Conservation (phyloP, 30 jellyfish, hydroid and myxozoan genomes). For the Hydra vulgaris region DNA sequence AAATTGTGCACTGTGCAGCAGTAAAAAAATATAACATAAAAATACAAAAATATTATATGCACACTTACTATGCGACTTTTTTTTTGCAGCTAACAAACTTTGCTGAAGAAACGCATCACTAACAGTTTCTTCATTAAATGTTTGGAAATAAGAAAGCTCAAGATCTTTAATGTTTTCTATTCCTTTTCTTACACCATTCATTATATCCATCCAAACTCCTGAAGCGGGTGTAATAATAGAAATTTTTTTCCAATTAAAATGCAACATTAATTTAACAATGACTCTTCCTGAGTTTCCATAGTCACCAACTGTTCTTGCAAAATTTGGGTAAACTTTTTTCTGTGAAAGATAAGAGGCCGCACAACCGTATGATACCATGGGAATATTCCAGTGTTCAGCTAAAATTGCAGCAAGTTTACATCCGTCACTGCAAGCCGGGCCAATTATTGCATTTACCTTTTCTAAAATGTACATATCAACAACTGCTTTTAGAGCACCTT, state of each 20-base stretch:
- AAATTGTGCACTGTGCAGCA: too few species aligned
- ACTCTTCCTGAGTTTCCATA: constrained; percentile 62
- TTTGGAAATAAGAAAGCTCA: constrained; percentile 20
- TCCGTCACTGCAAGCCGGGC: constrained; percentile 88
- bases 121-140: constrained; percentile 7
- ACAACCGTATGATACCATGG: constrained; percentile 72
- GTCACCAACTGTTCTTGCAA: constrained; percentile 86
- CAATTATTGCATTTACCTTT: constrained; percentile 56
- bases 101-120: constrained; percentile 1
- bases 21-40: too few species aligned
- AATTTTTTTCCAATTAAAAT: constrained; percentile 52
- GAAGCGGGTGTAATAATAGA: constrained; percentile 63
- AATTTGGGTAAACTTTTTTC: constrained; percentile 45
- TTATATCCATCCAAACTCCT: constrained; percentile 52
- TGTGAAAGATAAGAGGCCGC: constrained; percentile 51
- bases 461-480: constrained; percentile 46
- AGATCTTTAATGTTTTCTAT: constrained; percentile 6
- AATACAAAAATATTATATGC: too few species aligned
- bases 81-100: constrained; percentile 4
- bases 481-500: constrained; percentile 42
- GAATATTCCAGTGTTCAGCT: constrained; percentile 76
- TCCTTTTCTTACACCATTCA: constrained; percentile 26
- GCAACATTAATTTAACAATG: constrained; percentile 49
- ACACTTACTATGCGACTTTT: constrained; percentile 29
- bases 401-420: constrained; percentile 53